Base-by-base conservation (phyloP, 2,888 invertebrate genomes). In the Chrysolina americana region DNA sequence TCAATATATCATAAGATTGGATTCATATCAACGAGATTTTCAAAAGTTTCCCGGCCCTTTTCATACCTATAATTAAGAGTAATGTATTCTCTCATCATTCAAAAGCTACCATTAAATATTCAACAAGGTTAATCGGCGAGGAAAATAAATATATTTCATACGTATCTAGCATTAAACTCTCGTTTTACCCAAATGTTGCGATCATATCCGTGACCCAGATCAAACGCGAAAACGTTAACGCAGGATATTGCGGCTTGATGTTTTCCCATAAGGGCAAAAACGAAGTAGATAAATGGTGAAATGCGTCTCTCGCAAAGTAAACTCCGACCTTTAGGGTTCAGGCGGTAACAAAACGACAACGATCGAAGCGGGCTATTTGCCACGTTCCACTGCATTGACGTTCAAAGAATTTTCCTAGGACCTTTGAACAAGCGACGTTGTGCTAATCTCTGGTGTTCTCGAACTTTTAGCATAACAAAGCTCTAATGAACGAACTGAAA, bases 211-310 rank as follows among this genome's bases (percentile, higher is more conserved):
- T 8, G 59, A 59, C 59, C 59, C 59, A 36, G 59, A 59, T 59
- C 59, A 59, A 59, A 59, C 2, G 8, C 59, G 59, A 59, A 59
- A 59, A 28, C 21, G 59, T 59, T 59, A 59, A 59, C n/a, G 59
- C 59, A 59, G 28, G 59, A 28, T 36, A 59, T 59, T 36, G 59
- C 59, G 59, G 59, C 59, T 28, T n/a, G 36, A 59, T 59, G 59
- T 59, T 59, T 59, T 59, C 36, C 36, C 59, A 28, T 59, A 59
- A 59, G 59, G n/a, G 28, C 59, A 59, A n/a, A 36, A 59, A 59
- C 28, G 59, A 36, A 36, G 36, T 28, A n/a, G 28, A 36, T 59
- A n/a, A 59, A 36, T 59, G 36, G 59, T 2, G 50, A 50, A n/a
- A 50, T 50, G 19, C n/a, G 19, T 2, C 50, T 50, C 9, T 19